Evolutionary conservation across 2,113 vertebrate species (phyloP), one percentile per base, ranked within the genome.

Genomic region (Brachypteracias leptosomus): DNA sequence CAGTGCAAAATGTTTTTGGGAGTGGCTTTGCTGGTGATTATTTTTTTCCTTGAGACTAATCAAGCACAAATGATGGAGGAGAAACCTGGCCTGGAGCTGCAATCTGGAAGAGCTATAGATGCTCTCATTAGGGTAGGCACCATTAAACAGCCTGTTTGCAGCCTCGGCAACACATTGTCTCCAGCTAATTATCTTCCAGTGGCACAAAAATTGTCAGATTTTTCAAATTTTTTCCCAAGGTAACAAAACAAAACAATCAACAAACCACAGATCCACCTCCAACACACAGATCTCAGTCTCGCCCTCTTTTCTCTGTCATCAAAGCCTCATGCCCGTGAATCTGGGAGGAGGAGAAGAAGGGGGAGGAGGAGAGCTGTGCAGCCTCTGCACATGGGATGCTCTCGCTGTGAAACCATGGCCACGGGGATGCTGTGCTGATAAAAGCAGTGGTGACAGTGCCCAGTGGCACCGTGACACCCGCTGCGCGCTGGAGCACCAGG

Each of bases 121-220:
- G 11, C 78, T 71, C 97, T 97, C 94, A 94, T 97, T 96, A 97
- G 76, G 66, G 70, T 47, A 95, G 97, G 92, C 94, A 97, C 95
- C 84, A 70, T 95, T 95, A 97, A 96, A 80, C 89, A 94, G 90
- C 79, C 92, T 61, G 70, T 95, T 89, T 93, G 76, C 84, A 82
- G 85, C 92, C 94, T 78, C 83, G 19, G 89, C 82, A 91, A 36
- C 93, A 88, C 72, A 90, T 66, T 91, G 95, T 98, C 92, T 97
- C 93, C 1, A 1, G 96, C 95, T 98, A 97, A 98, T 98, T 97
- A 96, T 76, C 93, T 96, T 97, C 95, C 87, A 59, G 84, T 36
- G 85, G 95, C 88, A 97, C 88, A 97, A 91, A 86, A 80, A 82
- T 57, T 35, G 66, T 62, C 63, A 28, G 66, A 94, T 75, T 90